Conservation (phyloP, 2,113 vertebrate genomes). For the Plecturocebus donacophilus region DNA sequence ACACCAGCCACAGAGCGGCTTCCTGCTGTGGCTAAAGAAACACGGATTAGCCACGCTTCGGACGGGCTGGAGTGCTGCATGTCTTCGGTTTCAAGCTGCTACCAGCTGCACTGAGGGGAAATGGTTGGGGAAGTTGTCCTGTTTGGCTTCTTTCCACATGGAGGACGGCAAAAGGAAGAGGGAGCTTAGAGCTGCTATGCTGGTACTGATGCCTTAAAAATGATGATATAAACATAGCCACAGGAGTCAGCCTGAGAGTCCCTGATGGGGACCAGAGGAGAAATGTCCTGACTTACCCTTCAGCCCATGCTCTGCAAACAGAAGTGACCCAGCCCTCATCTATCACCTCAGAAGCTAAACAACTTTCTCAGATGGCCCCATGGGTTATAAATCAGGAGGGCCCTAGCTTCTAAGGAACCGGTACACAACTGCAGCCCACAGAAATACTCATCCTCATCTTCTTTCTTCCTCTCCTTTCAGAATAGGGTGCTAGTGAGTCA, state of each 20-base stretch:
- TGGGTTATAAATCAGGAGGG: slow-evolving; percentile 48
- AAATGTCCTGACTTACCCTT: slow-evolving; percentile 62
- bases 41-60: background rate
- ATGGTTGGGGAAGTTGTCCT: background rate
- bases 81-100: slow-evolving; percentile 56
- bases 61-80: background rate
- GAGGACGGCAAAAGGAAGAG: slow-evolving; percentile 53
- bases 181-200: background rate
- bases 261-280: slow-evolving; percentile 25
- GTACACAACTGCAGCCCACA: background rate
- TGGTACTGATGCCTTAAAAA: slow-evolving; percentile 44
- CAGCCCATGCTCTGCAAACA: slow-evolving; percentile 41
- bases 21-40: background rate
- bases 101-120: slow-evolving; percentile 21
- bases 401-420: background rate
- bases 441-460: background rate
- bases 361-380: slow-evolving; percentile 54
- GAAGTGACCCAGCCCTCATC: slow-evolving; percentile 60
- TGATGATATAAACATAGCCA: slow-evolving; percentile 54
- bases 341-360: slow-evolving; percentile 66
- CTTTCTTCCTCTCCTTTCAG: background rate
- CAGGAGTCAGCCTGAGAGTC: background rate
- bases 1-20: background rate
- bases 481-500: background rate
- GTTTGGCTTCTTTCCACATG: slow-evolving; percentile 52